Base-by-base conservation (phyloP, 2,888 invertebrate genomes). In the Chelonus formosanus region DNA sequence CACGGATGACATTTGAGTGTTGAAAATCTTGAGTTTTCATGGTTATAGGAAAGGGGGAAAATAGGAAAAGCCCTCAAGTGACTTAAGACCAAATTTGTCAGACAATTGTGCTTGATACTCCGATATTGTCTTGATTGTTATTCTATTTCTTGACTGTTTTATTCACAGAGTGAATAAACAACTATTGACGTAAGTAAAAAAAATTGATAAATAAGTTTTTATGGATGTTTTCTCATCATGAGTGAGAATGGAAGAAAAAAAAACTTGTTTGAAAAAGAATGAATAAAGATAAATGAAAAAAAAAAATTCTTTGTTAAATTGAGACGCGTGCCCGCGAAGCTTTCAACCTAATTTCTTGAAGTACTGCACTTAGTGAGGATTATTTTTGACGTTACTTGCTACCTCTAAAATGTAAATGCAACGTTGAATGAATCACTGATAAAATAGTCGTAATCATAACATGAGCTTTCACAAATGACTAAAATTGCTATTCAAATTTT, bases 271-370 rank as follows among this genome's bases (percentile, higher is more conserved):
- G 8, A 20, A n/a, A 36, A 47, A 5, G 43, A 57, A 43, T 57
- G 34, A 52, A 44, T 8, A 53, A 45, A 20, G 44, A 34, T 43
- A 44, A 40, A 53, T 4, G 8, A 34, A 43, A 56, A 52, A 52
- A 44, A 57, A 64, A 36, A 58, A 34, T 32, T 43, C 57, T 57
- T 64, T 57, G 52, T 58, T 45, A 53, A 64, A 52, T 45, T 31
- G 10, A 58, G 57, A 57, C 43, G 44, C 40, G 63, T 56, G 57
- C 50, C 52, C 40, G 56, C 36, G 34, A 62, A 36, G 63, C 63
- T 64, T 57, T 58, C 63, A 63, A 57, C 57, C 57, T 63, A 63
- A 63, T 63, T 63, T 43, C 52, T 58, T 57, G 45, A 64, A 64
- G 57, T 45, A 52, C 44, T 64, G 63, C 58, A 64, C 63, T 64